These are phyloP conservation scores for Synaphobranchus kaupii DNA, from an alignment of 2,797 vertebrate species.

Conservation along the genomic window DNA sequence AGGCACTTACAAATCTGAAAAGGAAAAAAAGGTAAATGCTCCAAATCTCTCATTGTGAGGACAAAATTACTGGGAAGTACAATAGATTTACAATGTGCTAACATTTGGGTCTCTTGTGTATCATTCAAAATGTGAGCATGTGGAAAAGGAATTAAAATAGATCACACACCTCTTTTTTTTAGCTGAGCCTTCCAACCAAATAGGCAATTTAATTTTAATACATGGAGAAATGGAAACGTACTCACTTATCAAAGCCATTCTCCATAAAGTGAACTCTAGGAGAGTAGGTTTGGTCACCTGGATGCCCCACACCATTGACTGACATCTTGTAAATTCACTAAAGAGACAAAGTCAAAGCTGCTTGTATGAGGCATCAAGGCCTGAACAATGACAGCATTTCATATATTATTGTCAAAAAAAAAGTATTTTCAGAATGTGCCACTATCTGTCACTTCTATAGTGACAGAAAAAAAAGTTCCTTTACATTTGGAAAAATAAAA, in stretches of 20 bases:
- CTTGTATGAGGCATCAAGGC: neutral
- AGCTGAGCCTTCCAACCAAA: neutral
- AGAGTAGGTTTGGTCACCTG: neutral
- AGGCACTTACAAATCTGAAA: neutral
- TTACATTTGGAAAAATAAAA: too few species aligned
- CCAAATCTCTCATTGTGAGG: neutral
- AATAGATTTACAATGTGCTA: neutral
- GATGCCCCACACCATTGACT: conserved; percentile 37
- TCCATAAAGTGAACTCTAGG: conserved; percentile 42
- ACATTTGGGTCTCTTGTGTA: neutral
- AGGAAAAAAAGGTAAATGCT: neutral
- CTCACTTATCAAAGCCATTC: conserved; percentile 57
- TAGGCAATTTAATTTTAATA: neutral
- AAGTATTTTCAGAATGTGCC: too few species aligned
- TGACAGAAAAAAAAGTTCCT: too few species aligned
- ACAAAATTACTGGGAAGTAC: neutral
- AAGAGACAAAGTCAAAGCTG: neutral
- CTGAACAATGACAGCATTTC: too few species aligned
- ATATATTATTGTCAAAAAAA: too few species aligned
- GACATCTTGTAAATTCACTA: conserved; percentile 59
- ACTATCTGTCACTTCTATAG: too few species aligned
- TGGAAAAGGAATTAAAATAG: neutral
- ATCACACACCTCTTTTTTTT: neutral
- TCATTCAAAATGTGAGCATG: neutral
- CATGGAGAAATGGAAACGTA: neutral